Percentiles rank a stretch among this genome's conserved stretches.
phyloP scores from a whole-genome alignment of 2,888 invertebrate genomes.

The Clunio marinus region DNA sequence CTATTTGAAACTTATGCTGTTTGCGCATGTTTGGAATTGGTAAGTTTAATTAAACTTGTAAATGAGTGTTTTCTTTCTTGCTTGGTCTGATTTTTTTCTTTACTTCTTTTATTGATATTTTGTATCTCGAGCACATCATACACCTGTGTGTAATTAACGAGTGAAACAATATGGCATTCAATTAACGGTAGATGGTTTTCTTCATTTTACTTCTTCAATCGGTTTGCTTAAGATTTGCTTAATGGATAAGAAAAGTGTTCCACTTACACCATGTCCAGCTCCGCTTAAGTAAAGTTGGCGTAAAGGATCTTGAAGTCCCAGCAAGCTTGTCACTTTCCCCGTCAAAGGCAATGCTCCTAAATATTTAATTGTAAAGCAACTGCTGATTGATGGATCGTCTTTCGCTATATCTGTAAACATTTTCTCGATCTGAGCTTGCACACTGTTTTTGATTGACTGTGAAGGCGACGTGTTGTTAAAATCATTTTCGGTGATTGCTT shows the following conservation, averaged over 20 bases:
- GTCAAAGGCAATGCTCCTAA: slow-evolving; percentile 74
- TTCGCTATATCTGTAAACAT: slow-evolving; percentile 75
- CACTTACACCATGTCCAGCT: slow-evolving; percentile 46
- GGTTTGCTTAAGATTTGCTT: neutral
- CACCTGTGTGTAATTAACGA: slow-evolving; percentile 19
- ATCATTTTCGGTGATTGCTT: slow-evolving; percentile 38
- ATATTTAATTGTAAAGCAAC: slow-evolving; percentile 70
- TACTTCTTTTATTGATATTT: neutral
- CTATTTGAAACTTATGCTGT: neutral
- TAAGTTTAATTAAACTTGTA: neutral
- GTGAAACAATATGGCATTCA: slow-evolving; percentile 22
- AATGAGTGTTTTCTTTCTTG: neutral
- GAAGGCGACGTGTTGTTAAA: slow-evolving; percentile 42
- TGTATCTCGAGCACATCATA: slow-evolving; percentile 10
- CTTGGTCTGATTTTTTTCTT: slow-evolving; percentile 19
- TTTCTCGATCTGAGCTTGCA: slow-evolving; percentile 80
- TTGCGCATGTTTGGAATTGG: neutral
- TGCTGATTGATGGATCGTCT: slow-evolving; percentile 55
- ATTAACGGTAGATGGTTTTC: neutral
- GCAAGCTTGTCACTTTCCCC: slow-evolving; percentile 74
- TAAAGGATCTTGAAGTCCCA: slow-evolving; percentile 76
- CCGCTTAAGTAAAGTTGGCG: slow-evolving; percentile 62
- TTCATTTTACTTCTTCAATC: neutral
- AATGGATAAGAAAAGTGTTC: neutral
- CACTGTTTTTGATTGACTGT: slow-evolving; percentile 60